Evolutionary conservation across 2,888 invertebrate genomes (phyloP), one percentile per base, ranked within the genome.

Genomic region (Eupsilia transversa): DNA sequence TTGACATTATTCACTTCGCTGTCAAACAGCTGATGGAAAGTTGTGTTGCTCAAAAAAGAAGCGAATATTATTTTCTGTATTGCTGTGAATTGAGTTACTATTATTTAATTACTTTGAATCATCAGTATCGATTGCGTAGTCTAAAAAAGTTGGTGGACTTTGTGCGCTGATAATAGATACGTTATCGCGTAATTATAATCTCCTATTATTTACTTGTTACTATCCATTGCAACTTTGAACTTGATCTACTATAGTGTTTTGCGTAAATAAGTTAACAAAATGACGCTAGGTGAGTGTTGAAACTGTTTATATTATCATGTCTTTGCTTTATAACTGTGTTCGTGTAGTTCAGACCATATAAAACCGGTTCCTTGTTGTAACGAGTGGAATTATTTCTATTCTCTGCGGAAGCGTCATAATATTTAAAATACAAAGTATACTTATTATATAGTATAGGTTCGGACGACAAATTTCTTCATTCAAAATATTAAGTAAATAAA

Each of bases 221-320:
- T n/a, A n/a, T n/a, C n/a, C 72, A 76, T 59, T 65, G 43, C 57
- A 71, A 84, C 71, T 85, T 83, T 79, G 74, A 76, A 85, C 79
- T 73, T 77, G 74, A 33, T 72, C 20, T 41, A 60, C 33, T 71
- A n/a, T 60, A 65, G 73, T 80, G 72, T 76, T 76, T 79, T 73
- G 72, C 83, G 74, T 67, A 82, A 78, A 71, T 75, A 79, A 59
- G 38, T 57, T 59, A n/a, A 54, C 66, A 86, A 77, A 63, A 89
- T 89, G 89, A 86, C 87, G 77, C 72, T 86, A 33, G 89, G 89
- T 89, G 65, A 89, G 89, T 89, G 73, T 57, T 59, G 10, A 23
- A 66, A 61, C 35, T 68, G 12, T 72, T 67, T 60, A 43, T 54
- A 65, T 67, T 56, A 65, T 20, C 69, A 30, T 10, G 30, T 63